Conservation (phyloP, 2,113 vertebrate species). For the Actenoides hombroni region DNA sequence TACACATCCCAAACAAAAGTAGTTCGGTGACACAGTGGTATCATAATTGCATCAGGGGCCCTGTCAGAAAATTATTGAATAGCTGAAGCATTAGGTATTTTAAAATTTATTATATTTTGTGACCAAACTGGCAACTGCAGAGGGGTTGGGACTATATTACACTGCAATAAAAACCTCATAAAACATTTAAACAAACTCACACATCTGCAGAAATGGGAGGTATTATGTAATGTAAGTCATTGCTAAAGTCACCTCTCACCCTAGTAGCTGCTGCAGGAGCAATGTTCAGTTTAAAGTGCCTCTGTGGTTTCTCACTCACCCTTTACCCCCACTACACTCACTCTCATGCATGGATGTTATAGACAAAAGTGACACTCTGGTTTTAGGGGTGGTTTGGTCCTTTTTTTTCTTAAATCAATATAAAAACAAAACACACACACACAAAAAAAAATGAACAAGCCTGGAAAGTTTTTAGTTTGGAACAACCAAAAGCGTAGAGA, state of each 20-base stretch:
- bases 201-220: slow-evolving; percentile 75
- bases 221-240: slow-evolving; percentile 73
- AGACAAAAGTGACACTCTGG: background rate
- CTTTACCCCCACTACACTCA: background rate
- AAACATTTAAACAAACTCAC: slow-evolving; percentile 73
- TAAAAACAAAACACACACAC: background rate
- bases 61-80: slow-evolving; percentile 55
- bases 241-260: slow-evolving; percentile 70
- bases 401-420: background rate
- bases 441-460: background rate
- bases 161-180: slow-evolving; percentile 72
- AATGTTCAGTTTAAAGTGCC: slow-evolving; percentile 40
- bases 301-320: slow-evolving; percentile 57
- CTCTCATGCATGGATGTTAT: background rate
- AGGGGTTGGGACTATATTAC: slow-evolving; percentile 53
- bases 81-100: slow-evolving; percentile 66
- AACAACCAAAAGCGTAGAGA: background rate
- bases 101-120: slow-evolving; percentile 63
- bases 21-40: background rate
- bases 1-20: slow-evolving; percentile 18
- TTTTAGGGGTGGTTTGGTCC: background rate
- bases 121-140: slow-evolving; percentile 65
- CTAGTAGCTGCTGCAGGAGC: slow-evolving; percentile 51
- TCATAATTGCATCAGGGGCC: background rate
- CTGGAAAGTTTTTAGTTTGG: background rate